phyloP scores from a whole-genome alignment of 2,113 vertebrate species.

The zebrafish (Danio rerio) region DNA sequence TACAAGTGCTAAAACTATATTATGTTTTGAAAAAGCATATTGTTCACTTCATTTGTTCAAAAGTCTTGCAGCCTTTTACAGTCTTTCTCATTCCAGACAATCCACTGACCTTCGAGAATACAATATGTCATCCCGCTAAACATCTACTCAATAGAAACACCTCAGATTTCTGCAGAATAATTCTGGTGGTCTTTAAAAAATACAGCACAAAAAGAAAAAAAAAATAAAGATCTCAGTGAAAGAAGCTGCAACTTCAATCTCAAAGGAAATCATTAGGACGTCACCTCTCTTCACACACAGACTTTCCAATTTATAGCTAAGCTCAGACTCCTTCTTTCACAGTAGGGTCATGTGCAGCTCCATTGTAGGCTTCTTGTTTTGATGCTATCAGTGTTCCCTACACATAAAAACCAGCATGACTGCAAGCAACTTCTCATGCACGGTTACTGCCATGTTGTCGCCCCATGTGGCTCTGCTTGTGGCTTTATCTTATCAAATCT shows the following conservation, averaged over 20 bases:
- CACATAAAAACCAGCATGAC: neutral
- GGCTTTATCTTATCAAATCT: constrained; percentile 55
- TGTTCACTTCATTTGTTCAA: constrained; percentile 13
- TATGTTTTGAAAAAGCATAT: neutral
- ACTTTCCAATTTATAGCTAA: neutral
- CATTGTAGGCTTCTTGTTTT: neutral
- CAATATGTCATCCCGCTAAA: neutral
- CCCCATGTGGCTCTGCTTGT: constrained; percentile 11
- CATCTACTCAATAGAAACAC: neutral
- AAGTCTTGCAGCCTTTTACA: neutral
- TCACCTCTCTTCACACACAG: neutral
- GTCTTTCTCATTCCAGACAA: neutral
- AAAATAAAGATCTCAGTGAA: neutral
- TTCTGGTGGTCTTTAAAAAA: neutral
- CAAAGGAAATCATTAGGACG: constrained; percentile 11
- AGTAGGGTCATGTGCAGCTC: neutral
- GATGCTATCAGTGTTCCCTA: constrained; percentile 27
- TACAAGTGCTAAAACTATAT: neutral
- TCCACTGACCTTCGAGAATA: constrained; percentile 22
- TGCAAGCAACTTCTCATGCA: neutral
- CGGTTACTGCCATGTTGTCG: neutral
- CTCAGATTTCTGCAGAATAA: neutral
- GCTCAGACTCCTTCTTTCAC: neutral
- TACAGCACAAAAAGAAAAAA: constrained; percentile 8
- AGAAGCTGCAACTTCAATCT: neutral